Evolutionary conservation across 2,797 vertebrate genomes (phyloP).

Genomic region (Hylomyscus alleni): DNA sequence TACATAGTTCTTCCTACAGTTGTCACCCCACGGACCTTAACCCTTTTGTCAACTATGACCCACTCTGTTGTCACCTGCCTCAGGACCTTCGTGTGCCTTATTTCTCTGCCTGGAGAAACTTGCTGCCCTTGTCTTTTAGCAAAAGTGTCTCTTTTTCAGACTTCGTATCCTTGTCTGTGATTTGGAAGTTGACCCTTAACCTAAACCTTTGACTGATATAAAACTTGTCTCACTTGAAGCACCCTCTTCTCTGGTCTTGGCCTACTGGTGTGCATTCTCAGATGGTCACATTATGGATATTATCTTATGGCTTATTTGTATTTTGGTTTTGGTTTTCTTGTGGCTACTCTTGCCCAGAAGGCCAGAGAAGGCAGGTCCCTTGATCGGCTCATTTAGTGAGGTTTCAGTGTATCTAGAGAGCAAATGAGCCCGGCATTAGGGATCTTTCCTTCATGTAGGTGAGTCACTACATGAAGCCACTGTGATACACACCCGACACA

Average conservation of each 20-base stretch:
- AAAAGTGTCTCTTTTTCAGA: neutral
- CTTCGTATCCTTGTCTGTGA: neutral
- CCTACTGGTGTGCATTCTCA: neutral
- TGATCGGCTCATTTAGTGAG: too few species aligned
- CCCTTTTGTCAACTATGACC: neutral
- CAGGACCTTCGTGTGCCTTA: neutral
- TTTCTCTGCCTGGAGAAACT: neutral
- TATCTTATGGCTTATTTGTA: neutral
- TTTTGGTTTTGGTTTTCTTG: slow-evolving; percentile 26
- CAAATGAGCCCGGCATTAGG: neutral
- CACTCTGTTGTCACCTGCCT: neutral
- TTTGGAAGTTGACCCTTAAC: neutral
- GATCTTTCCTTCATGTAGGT: neutral
- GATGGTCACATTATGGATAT: neutral
- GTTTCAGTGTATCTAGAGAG: slow-evolving; percentile 5
- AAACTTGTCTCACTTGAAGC: neutral
- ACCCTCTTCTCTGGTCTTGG: neutral
- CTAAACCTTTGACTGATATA: neutral
- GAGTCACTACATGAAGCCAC: neutral
- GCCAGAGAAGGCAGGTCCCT: neutral
- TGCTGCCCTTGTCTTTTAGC: neutral
- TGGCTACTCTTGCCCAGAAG: neutral
- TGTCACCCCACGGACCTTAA: neutral
- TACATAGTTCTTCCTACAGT: accelerated
- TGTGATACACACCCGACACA: accelerated